Conservation (phyloP, 2,888 invertebrate genomes). For the Micoletzkya japonica region DNA sequence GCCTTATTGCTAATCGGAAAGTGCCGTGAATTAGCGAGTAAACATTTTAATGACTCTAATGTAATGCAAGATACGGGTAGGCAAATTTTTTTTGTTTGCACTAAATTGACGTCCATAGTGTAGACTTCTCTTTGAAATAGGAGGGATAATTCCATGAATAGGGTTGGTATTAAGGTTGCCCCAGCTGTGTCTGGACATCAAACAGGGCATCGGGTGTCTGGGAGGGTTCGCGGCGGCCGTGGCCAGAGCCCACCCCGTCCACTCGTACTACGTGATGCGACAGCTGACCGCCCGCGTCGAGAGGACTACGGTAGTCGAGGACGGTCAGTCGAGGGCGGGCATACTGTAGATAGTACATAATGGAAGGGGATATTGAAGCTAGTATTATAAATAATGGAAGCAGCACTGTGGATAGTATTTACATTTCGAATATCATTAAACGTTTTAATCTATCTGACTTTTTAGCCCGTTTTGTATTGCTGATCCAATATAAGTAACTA, state of each 20-base stretch:
- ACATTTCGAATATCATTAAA: too few species aligned
- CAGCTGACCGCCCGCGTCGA: slow-evolving; percentile 12
- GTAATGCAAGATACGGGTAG: background rate
- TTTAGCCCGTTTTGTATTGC: too few species aligned
- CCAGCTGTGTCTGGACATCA: slow-evolving; percentile 23
- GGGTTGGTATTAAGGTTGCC: slow-evolving; percentile 1
- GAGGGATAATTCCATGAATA: background rate
- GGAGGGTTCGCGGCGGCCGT: slow-evolving; percentile 20
- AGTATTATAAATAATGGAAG: too few species aligned
- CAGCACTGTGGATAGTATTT: too few species aligned
- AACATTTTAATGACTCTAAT: background rate
- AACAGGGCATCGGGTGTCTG: slow-evolving; percentile 6
- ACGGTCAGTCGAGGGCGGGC: background rate
- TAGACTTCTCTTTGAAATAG: background rate
- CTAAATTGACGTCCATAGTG: background rate
- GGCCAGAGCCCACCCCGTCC: slow-evolving; percentile 12
- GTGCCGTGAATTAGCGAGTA: background rate
- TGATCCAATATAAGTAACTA: too few species aligned
- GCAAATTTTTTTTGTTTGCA: background rate
- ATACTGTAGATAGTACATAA: background rate
- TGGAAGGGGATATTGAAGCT: background rate
- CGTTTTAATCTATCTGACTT: too few species aligned
- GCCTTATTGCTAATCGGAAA: background rate
- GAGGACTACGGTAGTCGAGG: background rate
- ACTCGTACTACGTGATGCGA: slow-evolving; percentile 13